These are phyloP conservation scores for Epinotia nisella DNA, from an alignment of 2,888 invertebrate genomes.

Conservation along the genomic window DNA sequence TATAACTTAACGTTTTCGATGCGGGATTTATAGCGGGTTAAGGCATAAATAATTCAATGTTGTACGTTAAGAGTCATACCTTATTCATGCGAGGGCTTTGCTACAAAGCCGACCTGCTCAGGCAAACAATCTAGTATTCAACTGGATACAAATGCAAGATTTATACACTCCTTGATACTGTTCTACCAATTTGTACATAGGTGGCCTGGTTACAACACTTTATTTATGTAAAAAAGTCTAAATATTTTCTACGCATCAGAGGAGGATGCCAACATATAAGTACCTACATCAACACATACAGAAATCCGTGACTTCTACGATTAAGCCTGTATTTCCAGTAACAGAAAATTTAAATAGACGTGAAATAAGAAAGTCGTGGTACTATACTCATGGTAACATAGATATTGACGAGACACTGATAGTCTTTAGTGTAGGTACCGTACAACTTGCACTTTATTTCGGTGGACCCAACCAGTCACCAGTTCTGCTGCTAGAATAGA, in stretches of 20 bases:
- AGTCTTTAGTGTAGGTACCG: too few relatives aligned
- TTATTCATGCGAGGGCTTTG: conserved; percentile 56
- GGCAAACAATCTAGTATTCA: conserved; percentile 25
- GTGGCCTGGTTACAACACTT: not conserved
- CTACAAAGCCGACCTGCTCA: conserved; percentile 44
- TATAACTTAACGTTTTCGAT: conserved; percentile 45
- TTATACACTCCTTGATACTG: conserved; percentile 1
- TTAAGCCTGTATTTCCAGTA: too few relatives aligned
- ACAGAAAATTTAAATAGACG: too few relatives aligned
- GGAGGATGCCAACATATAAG: not conserved
- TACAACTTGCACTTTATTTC: too few relatives aligned
- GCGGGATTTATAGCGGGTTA: conserved; percentile 56
- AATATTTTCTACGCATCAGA: not conserved
- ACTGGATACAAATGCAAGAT: conserved; percentile 5
- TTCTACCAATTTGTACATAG: conserved; percentile 17
- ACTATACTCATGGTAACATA: too few relatives aligned
- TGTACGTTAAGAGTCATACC: conserved; percentile 54
- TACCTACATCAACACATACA: not conserved
- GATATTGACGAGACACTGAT: too few relatives aligned
- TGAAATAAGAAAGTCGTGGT: too few relatives aligned
- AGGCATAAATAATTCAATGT: conserved; percentile 65
- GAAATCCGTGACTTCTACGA: too few relatives aligned
- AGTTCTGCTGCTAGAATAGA: too few relatives aligned
- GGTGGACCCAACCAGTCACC: too few relatives aligned
- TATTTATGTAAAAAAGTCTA: not conserved